These are phyloP conservation scores for Acanthopagrus latus DNA, from an alignment of 2,797 vertebrate genomes.

Conservation along the genomic window DNA sequence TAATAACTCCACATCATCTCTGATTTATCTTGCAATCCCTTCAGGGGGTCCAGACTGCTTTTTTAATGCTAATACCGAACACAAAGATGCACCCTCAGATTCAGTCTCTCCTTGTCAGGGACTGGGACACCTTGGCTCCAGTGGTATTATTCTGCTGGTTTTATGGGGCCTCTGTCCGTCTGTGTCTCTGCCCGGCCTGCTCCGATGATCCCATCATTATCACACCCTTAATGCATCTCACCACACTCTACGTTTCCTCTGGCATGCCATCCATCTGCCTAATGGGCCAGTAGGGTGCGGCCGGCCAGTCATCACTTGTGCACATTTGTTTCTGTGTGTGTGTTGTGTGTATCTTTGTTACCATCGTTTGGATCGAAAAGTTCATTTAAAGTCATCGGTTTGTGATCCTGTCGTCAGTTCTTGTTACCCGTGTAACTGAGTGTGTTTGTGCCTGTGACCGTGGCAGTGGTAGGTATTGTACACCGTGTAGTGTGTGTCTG, in stretches of 20 bases:
- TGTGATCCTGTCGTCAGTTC: background rate
- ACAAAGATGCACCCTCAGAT: slow-evolving; percentile 9
- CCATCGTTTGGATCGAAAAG: background rate
- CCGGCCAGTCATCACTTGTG: slow-evolving; percentile 63
- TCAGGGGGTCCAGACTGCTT: background rate
- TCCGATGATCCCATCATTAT: slow-evolving; percentile 75
- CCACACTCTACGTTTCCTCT: slow-evolving; percentile 76
- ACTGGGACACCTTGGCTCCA: slow-evolving; percentile 53
- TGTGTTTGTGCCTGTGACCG: slow-evolving; percentile 1
- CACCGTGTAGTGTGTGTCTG: background rate
- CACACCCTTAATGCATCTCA: slow-evolving; percentile 81
- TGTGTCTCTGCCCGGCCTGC: slow-evolving; percentile 40
- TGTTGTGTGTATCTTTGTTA: slow-evolving; percentile 7
- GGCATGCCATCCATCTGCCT: slow-evolving; percentile 76
- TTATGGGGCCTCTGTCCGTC: slow-evolving; percentile 47
- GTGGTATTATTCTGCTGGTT: slow-evolving; percentile 33
- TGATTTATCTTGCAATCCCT: background rate
- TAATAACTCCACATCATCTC: background rate
- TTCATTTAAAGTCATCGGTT: slow-evolving; percentile 13
- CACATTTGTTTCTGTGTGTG: slow-evolving; percentile 36
- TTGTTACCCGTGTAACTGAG: background rate
- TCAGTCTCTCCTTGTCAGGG: slow-evolving; percentile 14
- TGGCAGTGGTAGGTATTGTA: slow-evolving; percentile 15
- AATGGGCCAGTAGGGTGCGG: slow-evolving; percentile 78
- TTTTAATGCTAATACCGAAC: slow-evolving; percentile 5